phyloP scores from a whole-genome alignment of 2,113 vertebrate species.

The Syrmaticus mikado region DNA sequence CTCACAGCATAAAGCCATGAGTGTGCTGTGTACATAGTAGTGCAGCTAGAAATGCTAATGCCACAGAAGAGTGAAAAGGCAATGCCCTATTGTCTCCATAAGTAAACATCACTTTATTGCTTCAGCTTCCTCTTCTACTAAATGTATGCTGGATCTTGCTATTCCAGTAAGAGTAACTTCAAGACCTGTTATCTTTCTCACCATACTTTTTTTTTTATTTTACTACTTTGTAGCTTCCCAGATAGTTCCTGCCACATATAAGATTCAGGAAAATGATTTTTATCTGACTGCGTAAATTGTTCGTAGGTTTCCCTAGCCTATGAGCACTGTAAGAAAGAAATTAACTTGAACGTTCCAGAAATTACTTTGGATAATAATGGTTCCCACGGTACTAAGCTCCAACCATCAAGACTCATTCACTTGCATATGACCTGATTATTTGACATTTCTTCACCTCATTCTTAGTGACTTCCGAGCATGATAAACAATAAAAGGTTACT shows the following conservation, averaged over 20 bases:
- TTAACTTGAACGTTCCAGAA: constrained; percentile 55
- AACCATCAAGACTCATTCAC: constrained; percentile 58
- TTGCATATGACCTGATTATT: constrained; percentile 68
- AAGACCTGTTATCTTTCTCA: neutral
- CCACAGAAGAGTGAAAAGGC: constrained; percentile 55
- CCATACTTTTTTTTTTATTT: neutral
- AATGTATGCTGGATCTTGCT: neutral
- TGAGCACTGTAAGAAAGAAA: constrained; percentile 19
- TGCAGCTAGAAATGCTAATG: constrained; percentile 10
- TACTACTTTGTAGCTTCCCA: neutral
- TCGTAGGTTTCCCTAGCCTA: neutral
- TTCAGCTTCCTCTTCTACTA: constrained; percentile 27
- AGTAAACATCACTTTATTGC: constrained; percentile 60
- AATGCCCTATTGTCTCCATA: constrained; percentile 25
- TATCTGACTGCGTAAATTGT: neutral
- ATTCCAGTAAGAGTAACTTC: neutral
- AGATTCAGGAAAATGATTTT: constrained; percentile 2
- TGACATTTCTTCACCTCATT: constrained; percentile 69
- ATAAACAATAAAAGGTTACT: constrained; percentile 68
- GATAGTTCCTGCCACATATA: too few species aligned
- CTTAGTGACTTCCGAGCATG: constrained; percentile 59
- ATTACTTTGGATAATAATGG: constrained; percentile 18
- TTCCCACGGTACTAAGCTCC: constrained; percentile 62
- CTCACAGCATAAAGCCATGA: constrained; percentile 36
- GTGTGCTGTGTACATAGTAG: constrained; percentile 32